Evolutionary conservation across 2,113 vertebrate species (phyloP), one percentile per base, ranked within the genome.

Genomic region (Caracal caracal): DNA sequence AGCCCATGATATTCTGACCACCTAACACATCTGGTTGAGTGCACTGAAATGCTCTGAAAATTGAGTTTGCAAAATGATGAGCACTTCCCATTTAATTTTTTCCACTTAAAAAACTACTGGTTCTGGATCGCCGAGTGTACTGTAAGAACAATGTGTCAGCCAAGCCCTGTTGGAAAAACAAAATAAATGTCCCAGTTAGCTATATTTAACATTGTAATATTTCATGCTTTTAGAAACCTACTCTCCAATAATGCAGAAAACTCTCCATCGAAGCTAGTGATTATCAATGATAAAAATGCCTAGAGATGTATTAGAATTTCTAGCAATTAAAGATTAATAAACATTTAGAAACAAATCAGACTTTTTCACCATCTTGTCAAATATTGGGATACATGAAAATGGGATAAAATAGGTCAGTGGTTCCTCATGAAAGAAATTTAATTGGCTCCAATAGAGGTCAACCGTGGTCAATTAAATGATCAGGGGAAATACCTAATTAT

Each of bases 341-440:
- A 63, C 75, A 70, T 43, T 95, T 95, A 82, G 24, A 83, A 84
- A 53, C 30, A 93, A 81, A 92, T 47, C n/a, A 61, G 3, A 7
- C 3, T 84, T 94, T 59, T 59, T 93, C 6, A 28, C 73, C 40
- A 11, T 81, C 59, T 53, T 80, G 63, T 97, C 93, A 97, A 97
- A 96, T 97, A 94, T 10, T 96, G 16, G 17, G 49, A 97, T 90
- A 2, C 9, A 61, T 61, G 1, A 80, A 66, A 88, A 88, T 97
- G 85, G 9, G 88, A 96, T 90, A 89, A 97, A 97, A 98, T 88
- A 88, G 30, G 51, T 96, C 92, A 92, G 17, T 76, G 35, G 59
- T 96, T 97, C 26, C n/a, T 92, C n/a, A n/a, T 80, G 51, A 97
- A 88, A 98, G 97, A 98, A 97, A 88, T 66, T 17, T 91, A 98